These are phyloP conservation scores for Rhynchopsitta pachyrhyncha DNA, from an alignment of 2,113 vertebrate species.

Conservation along the genomic window DNA sequence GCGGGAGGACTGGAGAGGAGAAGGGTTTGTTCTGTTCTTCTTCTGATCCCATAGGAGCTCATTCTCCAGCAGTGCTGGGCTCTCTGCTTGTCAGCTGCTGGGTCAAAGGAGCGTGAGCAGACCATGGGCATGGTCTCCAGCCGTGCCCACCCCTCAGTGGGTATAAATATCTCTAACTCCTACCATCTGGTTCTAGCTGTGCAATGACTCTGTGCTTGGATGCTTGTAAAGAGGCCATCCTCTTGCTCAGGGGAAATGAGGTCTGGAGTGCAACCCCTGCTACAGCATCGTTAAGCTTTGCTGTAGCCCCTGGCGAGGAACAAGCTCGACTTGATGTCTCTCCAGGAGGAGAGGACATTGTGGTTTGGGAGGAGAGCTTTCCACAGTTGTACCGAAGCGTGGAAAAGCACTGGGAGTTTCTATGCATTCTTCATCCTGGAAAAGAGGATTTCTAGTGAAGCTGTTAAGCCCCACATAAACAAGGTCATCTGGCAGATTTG, in stretches of 20 bases:
- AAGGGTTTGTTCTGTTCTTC: neutral
- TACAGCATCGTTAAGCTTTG: neutral
- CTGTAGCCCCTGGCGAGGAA: neutral
- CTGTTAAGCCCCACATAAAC: neutral
- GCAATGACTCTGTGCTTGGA: neutral
- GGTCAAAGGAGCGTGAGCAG: neutral
- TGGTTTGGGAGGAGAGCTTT: neutral
- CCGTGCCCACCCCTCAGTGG: neutral
- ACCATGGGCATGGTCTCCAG: neutral
- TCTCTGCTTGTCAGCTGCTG: neutral
- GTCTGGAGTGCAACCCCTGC: neutral
- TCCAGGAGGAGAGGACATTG: neutral
- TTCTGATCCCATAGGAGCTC: neutral
- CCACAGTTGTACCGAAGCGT: neutral
- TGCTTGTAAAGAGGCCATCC: neutral
- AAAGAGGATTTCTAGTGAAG: slow-evolving; percentile 4
- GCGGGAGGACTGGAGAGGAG: neutral
- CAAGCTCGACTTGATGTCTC: neutral
- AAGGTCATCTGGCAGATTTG: neutral
- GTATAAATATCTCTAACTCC: neutral
- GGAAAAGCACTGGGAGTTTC: neutral
- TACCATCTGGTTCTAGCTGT: neutral
- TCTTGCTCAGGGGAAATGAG: neutral
- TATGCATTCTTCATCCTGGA: neutral
- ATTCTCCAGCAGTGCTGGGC: neutral